Percentiles rank a stretch among this genome's conserved stretches.
Evolutionary conservation across 1,140 invertebrate genomes (phyloP).

Genomic region (Holotrichia oblita): DNA sequence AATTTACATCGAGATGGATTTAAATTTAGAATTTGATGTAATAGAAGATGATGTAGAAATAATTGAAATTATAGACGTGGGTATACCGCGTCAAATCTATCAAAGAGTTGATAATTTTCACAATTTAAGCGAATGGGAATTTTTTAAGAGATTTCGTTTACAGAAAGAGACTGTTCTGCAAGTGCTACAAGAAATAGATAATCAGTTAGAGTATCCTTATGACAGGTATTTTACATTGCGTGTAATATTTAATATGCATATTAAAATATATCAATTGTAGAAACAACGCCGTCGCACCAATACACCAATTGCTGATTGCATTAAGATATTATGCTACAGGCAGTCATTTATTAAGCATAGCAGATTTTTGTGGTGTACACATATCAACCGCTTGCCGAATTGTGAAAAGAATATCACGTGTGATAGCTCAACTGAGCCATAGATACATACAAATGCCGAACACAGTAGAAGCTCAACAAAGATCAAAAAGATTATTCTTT

Average conservation of each 20-base stretch:
- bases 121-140: constrained; percentile 6
- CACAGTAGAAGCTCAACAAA: constrained; percentile 41
- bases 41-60: constrained; percentile 41
- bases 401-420: constrained; percentile 50
- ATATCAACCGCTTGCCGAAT: constrained; percentile 50
- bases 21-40: not conserved
- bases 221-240: constrained; percentile 24
- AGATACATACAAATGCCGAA: constrained; percentile 46
- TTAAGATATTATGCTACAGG: constrained; percentile 55
- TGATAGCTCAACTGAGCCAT: constrained; percentile 48
- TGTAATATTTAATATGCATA: not conserved
- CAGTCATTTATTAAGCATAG: constrained; percentile 47
- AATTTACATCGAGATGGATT: too few relatives aligned
- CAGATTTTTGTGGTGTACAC: constrained; percentile 52
- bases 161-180: not conserved
- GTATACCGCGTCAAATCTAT: not conserved
- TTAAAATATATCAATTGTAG: constrained; percentile 32
- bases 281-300: constrained; percentile 42
- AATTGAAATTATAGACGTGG: not conserved
- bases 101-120: constrained; percentile 3
- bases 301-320: constrained; percentile 48
- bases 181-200: constrained; percentile 11
- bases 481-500: constrained; percentile 53
- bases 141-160: constrained; percentile 36
- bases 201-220: constrained; percentile 31